phyloP scores from a whole-genome alignment of 2,888 invertebrate species.

The Rutpela maculata region DNA sequence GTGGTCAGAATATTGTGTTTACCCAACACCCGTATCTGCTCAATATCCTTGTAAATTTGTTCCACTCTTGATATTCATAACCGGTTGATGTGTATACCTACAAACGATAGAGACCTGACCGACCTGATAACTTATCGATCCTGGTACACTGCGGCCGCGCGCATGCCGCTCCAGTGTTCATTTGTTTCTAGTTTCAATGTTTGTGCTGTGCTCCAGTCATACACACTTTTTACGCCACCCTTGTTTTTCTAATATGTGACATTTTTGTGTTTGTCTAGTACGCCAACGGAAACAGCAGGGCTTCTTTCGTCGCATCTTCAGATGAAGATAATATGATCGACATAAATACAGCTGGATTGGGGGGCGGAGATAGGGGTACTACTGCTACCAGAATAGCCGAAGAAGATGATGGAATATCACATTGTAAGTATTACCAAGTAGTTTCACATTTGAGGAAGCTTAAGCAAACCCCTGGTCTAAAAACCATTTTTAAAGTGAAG shows the following conservation, averaged over 20 bases:
- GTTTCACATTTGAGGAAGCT: not conserved
- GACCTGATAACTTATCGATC: constrained; percentile 44
- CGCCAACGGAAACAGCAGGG: constrained; percentile 53
- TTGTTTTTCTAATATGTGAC: constrained; percentile 24
- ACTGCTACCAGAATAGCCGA: constrained; percentile 65
- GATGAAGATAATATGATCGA: constrained; percentile 82
- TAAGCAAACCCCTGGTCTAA: too few species aligned
- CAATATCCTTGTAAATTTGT: not conserved
- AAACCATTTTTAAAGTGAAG: too few species aligned
- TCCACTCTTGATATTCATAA: not conserved
- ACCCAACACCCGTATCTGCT: too few species aligned
- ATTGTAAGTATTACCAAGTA: constrained; percentile 67
- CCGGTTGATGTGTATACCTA: constrained; percentile 27
- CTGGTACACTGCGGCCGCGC: constrained; percentile 22
- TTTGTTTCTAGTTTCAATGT: constrained; percentile 24
- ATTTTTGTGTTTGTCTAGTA: constrained; percentile 33
- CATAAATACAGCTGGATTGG: constrained; percentile 77
- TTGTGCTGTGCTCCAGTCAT: constrained; percentile 1
- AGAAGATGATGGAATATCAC: constrained; percentile 69
- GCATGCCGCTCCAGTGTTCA: constrained; percentile 20
- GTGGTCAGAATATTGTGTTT: too few species aligned
- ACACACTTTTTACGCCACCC: constrained; percentile 19
- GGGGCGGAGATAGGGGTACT: constrained; percentile 59
- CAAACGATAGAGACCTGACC: constrained; percentile 12
- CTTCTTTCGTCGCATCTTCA: constrained; percentile 72